Conservation (phyloP, 2,888 invertebrate genomes). For the Trypoxylon attenuatum region DNA sequence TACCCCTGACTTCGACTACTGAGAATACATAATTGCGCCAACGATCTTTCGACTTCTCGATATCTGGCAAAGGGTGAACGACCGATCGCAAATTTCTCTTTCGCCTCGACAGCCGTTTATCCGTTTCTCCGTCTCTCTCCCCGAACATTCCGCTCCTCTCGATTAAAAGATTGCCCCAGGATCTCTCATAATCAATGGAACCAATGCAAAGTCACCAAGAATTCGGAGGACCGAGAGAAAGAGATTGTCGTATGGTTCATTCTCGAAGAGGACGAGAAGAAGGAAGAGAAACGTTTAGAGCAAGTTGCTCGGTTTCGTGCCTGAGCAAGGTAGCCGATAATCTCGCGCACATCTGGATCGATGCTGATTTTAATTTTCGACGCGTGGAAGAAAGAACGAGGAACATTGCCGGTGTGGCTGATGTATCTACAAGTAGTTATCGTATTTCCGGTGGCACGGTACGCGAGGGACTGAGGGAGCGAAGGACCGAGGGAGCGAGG, state of each 20-base stretch:
- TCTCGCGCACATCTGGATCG: slow-evolving; percentile 19
- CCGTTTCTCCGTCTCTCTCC: not conserved
- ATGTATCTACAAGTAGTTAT: slow-evolving; percentile 42
- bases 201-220: too few species aligned
- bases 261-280: too few species aligned
- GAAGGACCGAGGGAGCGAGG: not conserved
- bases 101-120: not conserved
- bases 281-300: too few species aligned
- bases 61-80: slow-evolving; percentile 43
- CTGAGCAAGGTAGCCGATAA: not conserved
- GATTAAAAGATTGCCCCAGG: too few species aligned
- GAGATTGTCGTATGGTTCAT: too few species aligned
- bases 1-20: slow-evolving; percentile 44
- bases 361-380: slow-evolving; percentile 29
- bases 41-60: slow-evolving; percentile 29
- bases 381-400: too few species aligned
- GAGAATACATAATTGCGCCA: slow-evolving; percentile 39
- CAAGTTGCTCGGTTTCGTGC: not conserved
- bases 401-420: not conserved
- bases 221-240: too few species aligned
- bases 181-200: too few species aligned
- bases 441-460: slow-evolving; percentile 47
- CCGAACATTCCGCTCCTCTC: not conserved
- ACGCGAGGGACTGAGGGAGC: slow-evolving; percentile 15
- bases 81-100: slow-evolving; percentile 34